A percentile compares a stretch with the other conserved stretches of the same genome.
Conservation (phyloP, 1,140 invertebrate genomes). For the Alviniconcha marisindica region DNA sequence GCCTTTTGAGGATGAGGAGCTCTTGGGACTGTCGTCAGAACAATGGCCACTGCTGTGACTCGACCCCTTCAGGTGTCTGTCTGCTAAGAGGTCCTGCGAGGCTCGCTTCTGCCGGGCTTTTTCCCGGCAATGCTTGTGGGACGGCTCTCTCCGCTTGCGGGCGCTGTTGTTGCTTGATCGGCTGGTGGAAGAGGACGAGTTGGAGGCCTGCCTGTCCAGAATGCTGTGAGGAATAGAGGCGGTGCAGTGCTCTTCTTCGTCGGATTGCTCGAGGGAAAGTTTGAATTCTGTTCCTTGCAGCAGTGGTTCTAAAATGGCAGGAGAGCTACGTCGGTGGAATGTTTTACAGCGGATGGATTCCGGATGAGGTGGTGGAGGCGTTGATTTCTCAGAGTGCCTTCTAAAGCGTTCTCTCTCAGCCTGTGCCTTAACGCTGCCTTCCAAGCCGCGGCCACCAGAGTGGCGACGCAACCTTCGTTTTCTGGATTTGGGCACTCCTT, state of each 20-base stretch:
- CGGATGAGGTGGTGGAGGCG: not conserved
- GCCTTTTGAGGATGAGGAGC: constrained; percentile 22
- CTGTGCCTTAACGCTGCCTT: constrained; percentile 7
- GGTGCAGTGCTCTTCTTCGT: not conserved
- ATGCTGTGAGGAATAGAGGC: not conserved
- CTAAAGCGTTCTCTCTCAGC: constrained; percentile 14
- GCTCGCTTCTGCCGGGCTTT: constrained; percentile 18
- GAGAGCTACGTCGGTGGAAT: constrained; percentile 36
- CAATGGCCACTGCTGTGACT: constrained; percentile 37
- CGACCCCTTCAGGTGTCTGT: not conserved
- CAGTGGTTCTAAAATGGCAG: constrained; percentile 30
- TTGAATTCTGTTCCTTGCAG: constrained; percentile 15
- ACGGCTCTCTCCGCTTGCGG: not conserved
- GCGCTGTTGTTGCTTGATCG: not conserved
- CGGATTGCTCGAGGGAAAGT: not conserved
- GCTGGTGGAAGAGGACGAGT: constrained; percentile 26
- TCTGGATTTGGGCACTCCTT: not conserved
- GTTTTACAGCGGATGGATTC: constrained; percentile 10
- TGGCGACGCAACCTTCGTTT: constrained; percentile 27
- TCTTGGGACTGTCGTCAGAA: constrained; percentile 31
- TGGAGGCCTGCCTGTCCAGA: not conserved
- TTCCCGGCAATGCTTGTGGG: constrained; percentile 8
- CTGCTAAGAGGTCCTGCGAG: not conserved
- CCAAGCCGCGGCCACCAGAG: constrained; percentile 21
- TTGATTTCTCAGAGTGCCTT: constrained; percentile 30